Evolutionary conservation across 2,797 vertebrate species (phyloP).

Genomic region (Chiroxiphia lanceolata): DNA sequence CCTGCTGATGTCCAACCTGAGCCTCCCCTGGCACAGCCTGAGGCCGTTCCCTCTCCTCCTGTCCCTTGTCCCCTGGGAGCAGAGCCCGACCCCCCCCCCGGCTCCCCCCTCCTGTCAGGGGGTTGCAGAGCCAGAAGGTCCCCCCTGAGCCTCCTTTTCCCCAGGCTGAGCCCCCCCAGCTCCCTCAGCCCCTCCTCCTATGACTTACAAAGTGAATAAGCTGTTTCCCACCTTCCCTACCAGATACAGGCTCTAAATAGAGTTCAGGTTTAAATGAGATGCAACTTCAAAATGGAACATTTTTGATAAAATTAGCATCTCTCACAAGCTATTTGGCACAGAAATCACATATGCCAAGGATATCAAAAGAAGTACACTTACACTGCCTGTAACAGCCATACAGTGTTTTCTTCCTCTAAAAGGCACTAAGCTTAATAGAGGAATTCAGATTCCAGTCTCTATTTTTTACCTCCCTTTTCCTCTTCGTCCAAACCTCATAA

Average conservation of each 20-base stretch:
- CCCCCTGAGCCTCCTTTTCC: not conserved
- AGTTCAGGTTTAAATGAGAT: not conserved
- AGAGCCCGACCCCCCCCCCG: not conserved
- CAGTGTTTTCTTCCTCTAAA: not conserved
- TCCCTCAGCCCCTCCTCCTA: not conserved
- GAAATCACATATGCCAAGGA: not conserved
- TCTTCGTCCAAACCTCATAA: not conserved
- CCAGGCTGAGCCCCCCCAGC: not conserved
- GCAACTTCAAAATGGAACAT: not conserved
- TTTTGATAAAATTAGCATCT: slow-evolving; percentile 3
- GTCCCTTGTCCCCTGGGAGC: not conserved
- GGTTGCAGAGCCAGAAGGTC: not conserved
- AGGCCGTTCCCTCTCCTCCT: not conserved
- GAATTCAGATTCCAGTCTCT: not conserved
- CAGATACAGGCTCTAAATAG: not conserved
- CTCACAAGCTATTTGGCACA: not conserved
- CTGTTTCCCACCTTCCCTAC: not conserved
- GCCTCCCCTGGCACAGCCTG: not conserved
- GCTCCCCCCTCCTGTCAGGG: not conserved
- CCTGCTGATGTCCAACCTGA: not conserved
- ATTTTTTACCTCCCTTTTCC: not conserved
- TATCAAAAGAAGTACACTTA: not conserved
- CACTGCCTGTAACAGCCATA: not conserved
- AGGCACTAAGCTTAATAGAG: not conserved
- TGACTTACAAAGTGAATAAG: not conserved